phyloP scores from a whole-genome alignment of 2,888 invertebrate species.

The Apoderus coryli region DNA sequence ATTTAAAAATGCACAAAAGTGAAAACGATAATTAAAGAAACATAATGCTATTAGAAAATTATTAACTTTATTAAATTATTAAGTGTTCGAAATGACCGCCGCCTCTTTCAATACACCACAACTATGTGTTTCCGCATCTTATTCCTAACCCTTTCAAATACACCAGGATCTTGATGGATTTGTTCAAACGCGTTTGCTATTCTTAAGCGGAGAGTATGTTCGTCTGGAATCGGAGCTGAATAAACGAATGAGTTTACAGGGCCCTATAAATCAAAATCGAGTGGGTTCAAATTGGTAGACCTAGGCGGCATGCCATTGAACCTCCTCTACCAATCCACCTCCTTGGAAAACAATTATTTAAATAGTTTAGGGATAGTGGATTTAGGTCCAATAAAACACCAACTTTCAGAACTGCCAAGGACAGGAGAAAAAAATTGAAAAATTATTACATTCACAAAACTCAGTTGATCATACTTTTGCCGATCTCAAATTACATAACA shows the following conservation, averaged over 20 bases:
- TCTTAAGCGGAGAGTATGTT: constrained; percentile 2
- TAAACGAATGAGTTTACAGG: constrained; percentile 2
- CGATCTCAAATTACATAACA: too few species aligned
- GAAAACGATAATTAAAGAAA: constrained; percentile 1
- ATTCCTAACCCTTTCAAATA: constrained; percentile 2
- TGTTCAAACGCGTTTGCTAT: constrained; percentile 1
- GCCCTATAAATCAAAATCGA: constrained; percentile 2
- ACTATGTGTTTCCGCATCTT: constrained; percentile 2
- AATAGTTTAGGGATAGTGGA: too few species aligned
- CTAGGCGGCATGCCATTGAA: constrained; percentile 1
- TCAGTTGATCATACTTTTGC: too few species aligned
- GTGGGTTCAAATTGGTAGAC: constrained; percentile 1
- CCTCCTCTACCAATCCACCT: constrained; percentile 2
- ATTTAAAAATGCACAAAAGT: constrained; percentile 1
- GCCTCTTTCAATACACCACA: constrained; percentile 3
- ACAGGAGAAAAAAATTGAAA: too few species aligned
- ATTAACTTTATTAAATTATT: constrained; percentile 1
- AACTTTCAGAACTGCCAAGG: too few species aligned
- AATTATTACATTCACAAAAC: too few species aligned
- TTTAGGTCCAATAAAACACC: too few species aligned
- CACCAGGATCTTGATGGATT: constrained; percentile 2
- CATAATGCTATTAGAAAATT: constrained; percentile 1
- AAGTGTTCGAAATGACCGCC: constrained; percentile 3
- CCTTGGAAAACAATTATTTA: constrained; percentile 3
- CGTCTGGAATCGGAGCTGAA: constrained; percentile 3